These are phyloP conservation scores for Dicaeum eximium DNA, from an alignment of 2,113 vertebrate genomes.

Conservation along the genomic window DNA sequence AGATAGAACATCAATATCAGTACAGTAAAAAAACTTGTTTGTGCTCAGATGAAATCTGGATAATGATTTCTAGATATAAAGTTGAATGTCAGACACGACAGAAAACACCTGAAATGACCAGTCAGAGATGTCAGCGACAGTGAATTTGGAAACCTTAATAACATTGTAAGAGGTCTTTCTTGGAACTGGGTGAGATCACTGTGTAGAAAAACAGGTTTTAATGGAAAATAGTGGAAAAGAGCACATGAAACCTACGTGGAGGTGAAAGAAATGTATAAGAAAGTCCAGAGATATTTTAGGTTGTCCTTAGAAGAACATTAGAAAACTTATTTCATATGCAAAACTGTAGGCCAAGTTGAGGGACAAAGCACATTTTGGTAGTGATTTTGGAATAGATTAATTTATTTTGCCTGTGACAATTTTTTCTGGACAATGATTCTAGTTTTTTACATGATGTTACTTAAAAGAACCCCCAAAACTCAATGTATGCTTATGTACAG, in stretches of 20 bases:
- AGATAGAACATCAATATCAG: not conserved
- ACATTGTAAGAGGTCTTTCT: not conserved
- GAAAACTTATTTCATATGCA: not conserved
- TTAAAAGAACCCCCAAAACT: not conserved
- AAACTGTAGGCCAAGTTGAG: not conserved
- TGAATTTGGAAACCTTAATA: not conserved
- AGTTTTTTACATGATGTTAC: not conserved
- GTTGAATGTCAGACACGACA: not conserved
- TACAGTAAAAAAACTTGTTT: not conserved
- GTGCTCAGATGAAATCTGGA: not conserved
- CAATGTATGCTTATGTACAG: not conserved
- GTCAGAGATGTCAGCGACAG: not conserved
- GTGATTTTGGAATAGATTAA: not conserved
- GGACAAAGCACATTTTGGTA: not conserved
- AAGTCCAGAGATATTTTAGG: not conserved
- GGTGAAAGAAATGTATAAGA: not conserved
- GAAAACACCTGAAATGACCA: not conserved
- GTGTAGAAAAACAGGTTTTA: not conserved
- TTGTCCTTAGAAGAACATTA: not conserved
- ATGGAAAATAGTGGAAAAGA: not conserved
- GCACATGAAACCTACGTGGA: not conserved
- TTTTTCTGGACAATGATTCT: not conserved
- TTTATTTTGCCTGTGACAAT: not conserved
- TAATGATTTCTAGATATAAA: not conserved
- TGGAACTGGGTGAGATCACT: not conserved